A percentile compares a stretch with the other conserved stretches of the same genome.
These are phyloP conservation scores for Hydrolagus colliei DNA, from an alignment of 2,797 vertebrate genomes.

Conservation along the genomic window DNA sequence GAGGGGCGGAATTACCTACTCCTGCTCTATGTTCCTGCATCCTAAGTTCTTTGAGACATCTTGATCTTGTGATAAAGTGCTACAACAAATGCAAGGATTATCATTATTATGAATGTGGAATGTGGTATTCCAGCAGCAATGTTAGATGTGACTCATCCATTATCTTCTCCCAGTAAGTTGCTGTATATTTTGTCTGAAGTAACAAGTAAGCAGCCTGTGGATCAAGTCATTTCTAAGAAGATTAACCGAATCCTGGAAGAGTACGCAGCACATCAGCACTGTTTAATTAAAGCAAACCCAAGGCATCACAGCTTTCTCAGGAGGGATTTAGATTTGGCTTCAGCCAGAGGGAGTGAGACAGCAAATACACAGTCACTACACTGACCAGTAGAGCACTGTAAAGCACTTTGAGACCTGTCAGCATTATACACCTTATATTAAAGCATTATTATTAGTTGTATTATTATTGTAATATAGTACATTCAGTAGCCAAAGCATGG, in stretches of 20 bases:
- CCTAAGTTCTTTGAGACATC: no score
- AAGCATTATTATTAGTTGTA: no score
- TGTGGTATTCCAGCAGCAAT: constrained; percentile 39
- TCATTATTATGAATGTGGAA: constrained; percentile 2
- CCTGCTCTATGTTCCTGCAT: no score
- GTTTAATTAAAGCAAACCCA: constrained; percentile 39
- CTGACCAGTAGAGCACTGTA: no score
- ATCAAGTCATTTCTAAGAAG: constrained; percentile 45
- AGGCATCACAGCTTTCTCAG: constrained; percentile 30
- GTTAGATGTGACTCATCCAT: constrained; percentile 37
- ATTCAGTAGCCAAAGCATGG: no score
- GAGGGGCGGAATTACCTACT: no score
- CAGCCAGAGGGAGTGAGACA: background rate
- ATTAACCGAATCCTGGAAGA: constrained; percentile 42
- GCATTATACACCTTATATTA: no score
- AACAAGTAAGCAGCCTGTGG: constrained; percentile 38
- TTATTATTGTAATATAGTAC: no score
- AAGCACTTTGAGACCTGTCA: no score
- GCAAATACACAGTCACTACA: background rate
- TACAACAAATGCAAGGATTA: no score
- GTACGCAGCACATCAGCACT: constrained; percentile 38
- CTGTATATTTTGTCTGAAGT: constrained; percentile 38
- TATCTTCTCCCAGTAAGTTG: constrained; percentile 27
- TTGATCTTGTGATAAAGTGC: no score
- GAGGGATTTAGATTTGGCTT: background rate